A percentile compares a stretch with the other conserved stretches of the same genome.
Evolutionary conservation across 64 coral and sea anemone genomes (phyloP).

Genomic region (Actinia equina): DNA sequence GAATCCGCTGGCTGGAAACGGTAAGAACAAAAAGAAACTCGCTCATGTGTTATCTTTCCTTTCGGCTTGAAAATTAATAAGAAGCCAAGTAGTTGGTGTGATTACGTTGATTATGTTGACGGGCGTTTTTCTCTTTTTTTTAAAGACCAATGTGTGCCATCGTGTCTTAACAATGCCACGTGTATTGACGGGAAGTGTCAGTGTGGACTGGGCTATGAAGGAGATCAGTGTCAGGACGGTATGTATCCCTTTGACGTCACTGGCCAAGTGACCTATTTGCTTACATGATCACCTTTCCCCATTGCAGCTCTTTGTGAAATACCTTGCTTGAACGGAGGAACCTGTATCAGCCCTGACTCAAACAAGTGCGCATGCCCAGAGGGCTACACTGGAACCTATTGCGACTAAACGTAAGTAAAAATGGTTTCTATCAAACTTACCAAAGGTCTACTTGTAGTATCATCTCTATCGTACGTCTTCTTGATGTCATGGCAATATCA

Average conservation of each 20-base stretch:
- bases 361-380: slow-evolving; percentile 53
- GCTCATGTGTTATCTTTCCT: no score
- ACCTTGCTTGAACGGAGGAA: slow-evolving; percentile 62
- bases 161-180: slow-evolving; percentile 35
- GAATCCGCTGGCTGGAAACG: slow-evolving; percentile 14
- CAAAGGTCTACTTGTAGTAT: no score
- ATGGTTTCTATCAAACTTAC: neutral
- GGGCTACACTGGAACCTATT: slow-evolving; percentile 49
- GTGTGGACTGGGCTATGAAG: slow-evolving; percentile 52
- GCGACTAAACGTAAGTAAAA: slow-evolving; percentile 47
- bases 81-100: neutral
- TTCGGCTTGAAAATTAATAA: neutral
- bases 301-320: slow-evolving; percentile 46
- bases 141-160: slow-evolving; percentile 23
- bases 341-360: slow-evolving; percentile 25
- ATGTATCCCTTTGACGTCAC: neutral
- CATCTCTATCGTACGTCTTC: neutral
- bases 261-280: neutral
- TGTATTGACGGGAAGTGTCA: slow-evolving; percentile 52
- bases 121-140: neutral
- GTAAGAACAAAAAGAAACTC: slow-evolving; percentile 15
- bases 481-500: neutral
- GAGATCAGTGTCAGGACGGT: slow-evolving; percentile 56
- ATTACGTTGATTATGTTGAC: neutral
- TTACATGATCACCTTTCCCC: neutral